These are phyloP conservation scores for Cladopsammia gracilis DNA, from an alignment of 64 coral and sea anemone species.

Conservation along the genomic window DNA sequence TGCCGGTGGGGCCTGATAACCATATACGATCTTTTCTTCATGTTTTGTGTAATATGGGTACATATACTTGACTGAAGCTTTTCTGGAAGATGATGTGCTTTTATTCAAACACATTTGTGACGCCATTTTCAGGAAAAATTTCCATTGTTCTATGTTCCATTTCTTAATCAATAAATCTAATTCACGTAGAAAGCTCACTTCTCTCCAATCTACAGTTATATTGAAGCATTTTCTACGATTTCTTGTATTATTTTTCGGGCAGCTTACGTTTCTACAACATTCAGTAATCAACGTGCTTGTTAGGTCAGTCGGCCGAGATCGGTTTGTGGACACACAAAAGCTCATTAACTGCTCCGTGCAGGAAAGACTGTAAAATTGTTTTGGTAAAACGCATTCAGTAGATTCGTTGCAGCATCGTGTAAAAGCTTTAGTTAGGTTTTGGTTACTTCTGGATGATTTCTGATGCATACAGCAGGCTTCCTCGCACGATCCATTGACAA, in stretches of 20 bases:
- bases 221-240: neutral
- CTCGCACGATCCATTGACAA: too few species aligned
- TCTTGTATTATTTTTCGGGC: neutral
- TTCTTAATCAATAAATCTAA: neutral
- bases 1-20: neutral
- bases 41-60: neutral
- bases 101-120: neutral
- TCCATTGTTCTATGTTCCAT: neutral
- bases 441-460: neutral
- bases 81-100: too few species aligned
- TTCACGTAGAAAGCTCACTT: neutral
- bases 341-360: neutral
- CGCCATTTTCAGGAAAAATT: slow-evolving; percentile 1
- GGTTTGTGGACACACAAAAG: neutral
- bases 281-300: too few species aligned
- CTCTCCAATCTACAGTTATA: neutral
- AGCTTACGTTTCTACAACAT: neutral
- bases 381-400: neutral
- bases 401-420: neutral
- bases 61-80: neutral
- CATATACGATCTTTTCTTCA: neutral
- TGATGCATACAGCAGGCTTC: neutral
- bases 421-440: neutral
- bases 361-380: neutral
- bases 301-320: too few species aligned